phyloP scores from a whole-genome alignment of 2,113 vertebrate genomes.

The Psophia crepitans region DNA sequence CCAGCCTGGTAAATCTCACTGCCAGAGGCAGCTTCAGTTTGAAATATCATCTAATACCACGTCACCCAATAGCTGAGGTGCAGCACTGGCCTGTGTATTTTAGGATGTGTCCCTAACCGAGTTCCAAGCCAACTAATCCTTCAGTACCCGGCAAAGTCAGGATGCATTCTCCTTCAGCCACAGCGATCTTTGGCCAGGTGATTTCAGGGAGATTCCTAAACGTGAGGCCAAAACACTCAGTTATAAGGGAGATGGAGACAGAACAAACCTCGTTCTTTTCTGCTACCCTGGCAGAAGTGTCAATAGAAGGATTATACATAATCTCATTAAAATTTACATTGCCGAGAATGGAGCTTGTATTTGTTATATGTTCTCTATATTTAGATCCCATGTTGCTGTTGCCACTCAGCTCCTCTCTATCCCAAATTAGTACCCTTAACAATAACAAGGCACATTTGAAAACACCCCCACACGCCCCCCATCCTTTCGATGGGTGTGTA shows the following conservation, averaged over 20 bases:
- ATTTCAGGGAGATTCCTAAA: background rate
- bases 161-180: background rate
- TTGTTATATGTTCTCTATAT: background rate
- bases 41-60: background rate
- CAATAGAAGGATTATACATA: background rate
- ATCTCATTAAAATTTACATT: slow-evolving; percentile 18
- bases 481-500: background rate
- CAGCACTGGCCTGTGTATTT: background rate
- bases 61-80: background rate
- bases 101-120: background rate
- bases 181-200: background rate
- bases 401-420: background rate
- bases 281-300: background rate
- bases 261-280: background rate
- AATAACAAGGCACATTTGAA: background rate
- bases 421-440: background rate
- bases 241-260: background rate
- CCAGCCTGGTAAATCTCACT: slow-evolving; percentile 8
- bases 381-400: background rate
- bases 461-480: background rate
- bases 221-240: background rate
- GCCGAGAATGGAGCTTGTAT: background rate
- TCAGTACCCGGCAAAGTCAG: background rate
- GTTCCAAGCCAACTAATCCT: background rate
- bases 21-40: background rate